Conservation (phyloP, 2,888 invertebrate genomes). For the Thereva nobilitata region DNA sequence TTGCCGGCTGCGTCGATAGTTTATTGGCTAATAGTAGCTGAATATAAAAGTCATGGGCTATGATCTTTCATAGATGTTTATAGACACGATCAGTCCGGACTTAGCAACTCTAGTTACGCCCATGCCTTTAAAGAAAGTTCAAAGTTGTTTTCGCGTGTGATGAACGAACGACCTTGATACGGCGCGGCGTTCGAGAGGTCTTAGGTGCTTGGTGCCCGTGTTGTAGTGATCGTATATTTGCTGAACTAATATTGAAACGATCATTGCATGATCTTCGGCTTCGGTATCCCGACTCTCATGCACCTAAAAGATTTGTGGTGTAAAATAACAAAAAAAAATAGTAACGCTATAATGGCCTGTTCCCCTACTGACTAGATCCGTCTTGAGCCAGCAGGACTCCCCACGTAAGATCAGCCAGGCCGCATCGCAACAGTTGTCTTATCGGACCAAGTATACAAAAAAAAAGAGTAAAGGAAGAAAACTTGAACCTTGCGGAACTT, state of each 20-base stretch:
- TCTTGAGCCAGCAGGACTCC: neutral
- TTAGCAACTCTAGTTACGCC: constrained; percentile 17
- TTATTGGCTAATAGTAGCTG: no score
- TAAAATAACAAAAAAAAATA: constrained; percentile 10
- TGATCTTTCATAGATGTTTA: no score
- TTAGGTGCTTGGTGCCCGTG: no score
- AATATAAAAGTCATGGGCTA: no score
- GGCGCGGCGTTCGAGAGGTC: neutral
- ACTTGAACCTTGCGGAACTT: no score
- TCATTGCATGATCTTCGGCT: no score
- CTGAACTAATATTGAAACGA: no score
- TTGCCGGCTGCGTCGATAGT: no score
- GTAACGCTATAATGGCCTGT: constrained; percentile 21
- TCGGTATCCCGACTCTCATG: neutral
- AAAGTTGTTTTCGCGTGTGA: neutral
- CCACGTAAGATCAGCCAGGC: neutral
- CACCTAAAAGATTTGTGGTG: neutral
- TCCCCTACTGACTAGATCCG: neutral
- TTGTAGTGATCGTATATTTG: no score
- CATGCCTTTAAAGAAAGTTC: constrained; percentile 29
- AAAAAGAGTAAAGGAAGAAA: no score
- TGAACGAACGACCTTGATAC: neutral
- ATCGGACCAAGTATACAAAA: no score
- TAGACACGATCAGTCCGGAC: neutral
- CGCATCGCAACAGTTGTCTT: no score